Conservation (phyloP, 2,113 vertebrate genomes). For the Atractosteus spatula region DNA sequence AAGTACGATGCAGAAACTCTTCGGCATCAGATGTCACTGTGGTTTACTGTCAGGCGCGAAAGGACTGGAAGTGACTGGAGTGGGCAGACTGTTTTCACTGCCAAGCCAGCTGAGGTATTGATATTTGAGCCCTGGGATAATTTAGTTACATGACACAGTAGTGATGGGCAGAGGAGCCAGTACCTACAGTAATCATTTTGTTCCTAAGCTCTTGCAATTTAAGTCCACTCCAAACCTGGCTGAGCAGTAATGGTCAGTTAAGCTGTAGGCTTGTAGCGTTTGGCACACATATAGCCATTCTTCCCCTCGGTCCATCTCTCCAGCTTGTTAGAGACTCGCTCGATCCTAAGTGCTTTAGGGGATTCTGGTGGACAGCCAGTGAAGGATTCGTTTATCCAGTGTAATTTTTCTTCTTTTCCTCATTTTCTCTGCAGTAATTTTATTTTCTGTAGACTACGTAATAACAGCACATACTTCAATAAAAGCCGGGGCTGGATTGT, state of each 20-base stretch:
- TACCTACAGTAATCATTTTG: too few species aligned
- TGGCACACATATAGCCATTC: conserved; percentile 20
- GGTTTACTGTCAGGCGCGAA: background rate
- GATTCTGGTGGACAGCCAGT: background rate
- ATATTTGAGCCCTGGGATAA: background rate
- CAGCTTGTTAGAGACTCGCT: conserved; percentile 46
- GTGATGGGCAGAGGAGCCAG: background rate
- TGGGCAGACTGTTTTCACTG: background rate
- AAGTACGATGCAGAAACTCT: too few species aligned
- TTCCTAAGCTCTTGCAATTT: too few species aligned
- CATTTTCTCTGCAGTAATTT: conserved; percentile 48
- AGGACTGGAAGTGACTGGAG: background rate
- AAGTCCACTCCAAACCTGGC: conserved; percentile 19
- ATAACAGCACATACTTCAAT: conserved; percentile 50
- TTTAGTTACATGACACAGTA: background rate
- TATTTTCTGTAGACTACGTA: conserved; percentile 43
- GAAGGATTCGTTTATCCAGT: too few species aligned
- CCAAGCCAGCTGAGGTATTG: background rate
- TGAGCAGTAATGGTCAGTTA: conserved; percentile 36
- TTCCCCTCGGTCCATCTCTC: conserved; percentile 37
- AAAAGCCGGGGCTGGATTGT: conserved; percentile 45
- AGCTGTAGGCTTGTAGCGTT: conserved; percentile 28
- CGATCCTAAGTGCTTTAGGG: conserved; percentile 42
- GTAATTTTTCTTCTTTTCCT: background rate
- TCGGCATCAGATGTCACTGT: too few species aligned